Percentiles rank a stretch among this genome's conserved stretches.
phyloP scores from a whole-genome alignment of 1,140 invertebrate genomes.

The Hestina assimilis region DNA sequence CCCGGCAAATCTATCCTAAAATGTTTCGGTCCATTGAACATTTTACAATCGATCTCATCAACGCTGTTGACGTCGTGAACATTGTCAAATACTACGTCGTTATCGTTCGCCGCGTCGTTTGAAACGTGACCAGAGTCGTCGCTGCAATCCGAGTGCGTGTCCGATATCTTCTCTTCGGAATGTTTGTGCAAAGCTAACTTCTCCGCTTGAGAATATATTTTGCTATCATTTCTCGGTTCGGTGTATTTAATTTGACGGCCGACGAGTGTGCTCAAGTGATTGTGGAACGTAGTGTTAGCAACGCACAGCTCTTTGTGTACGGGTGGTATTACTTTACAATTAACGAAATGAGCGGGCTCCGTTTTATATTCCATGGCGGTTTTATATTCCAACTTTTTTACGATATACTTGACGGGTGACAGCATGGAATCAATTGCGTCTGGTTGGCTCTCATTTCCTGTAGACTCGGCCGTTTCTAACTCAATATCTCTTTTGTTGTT shows the following conservation, averaged over 20 bases:
- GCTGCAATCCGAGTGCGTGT: conserved; percentile 80
- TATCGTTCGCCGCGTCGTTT: conserved; percentile 80
- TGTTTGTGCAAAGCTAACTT: conserved; percentile 61
- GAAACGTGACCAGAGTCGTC: conserved; percentile 89
- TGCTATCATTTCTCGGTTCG: conserved; percentile 62
- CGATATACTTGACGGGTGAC: conserved; percentile 73
- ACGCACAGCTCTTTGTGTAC: conserved; percentile 68
- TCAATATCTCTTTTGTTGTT: conserved; percentile 63
- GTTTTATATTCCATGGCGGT: conserved; percentile 62
- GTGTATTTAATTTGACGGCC: conserved; percentile 69
- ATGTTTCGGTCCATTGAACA: conserved; percentile 55
- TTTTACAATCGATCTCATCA: conserved; percentile 60
- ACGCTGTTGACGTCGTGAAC: conserved; percentile 49
- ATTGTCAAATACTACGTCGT: conserved; percentile 59
- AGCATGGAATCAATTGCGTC: conserved; percentile 55
- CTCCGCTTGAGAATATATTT: conserved; percentile 54
- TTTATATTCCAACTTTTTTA: conserved; percentile 74
- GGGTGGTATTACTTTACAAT: conserved; percentile 71
- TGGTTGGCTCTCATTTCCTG: conserved; percentile 56
- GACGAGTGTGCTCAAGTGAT: conserved; percentile 70
- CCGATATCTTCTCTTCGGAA: conserved; percentile 72
- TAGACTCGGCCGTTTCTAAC: conserved; percentile 41
- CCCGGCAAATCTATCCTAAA: conserved; percentile 57
- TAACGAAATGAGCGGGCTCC: conserved; percentile 61
- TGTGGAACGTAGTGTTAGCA: conserved; percentile 72